Base-by-base conservation (phyloP, 2,113 vertebrate species). In the Bostrychus sinensis region DNA sequence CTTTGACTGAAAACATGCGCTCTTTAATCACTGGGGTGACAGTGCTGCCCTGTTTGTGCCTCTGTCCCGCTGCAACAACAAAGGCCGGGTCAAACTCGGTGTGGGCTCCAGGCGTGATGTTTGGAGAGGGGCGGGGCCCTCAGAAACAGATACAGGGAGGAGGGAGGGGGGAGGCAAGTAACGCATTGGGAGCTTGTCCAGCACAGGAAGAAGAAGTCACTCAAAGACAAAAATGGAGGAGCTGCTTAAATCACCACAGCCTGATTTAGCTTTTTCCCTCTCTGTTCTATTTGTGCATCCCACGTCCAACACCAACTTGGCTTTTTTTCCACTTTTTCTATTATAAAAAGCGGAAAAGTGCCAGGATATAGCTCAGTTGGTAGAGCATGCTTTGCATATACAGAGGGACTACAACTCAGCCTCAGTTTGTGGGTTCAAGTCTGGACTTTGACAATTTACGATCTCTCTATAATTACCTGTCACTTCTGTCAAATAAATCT, bases 21-120 rank as follows among this genome's bases (percentile, higher is more conserved):
- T 89, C 87, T 88, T 89, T 89, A 86, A 90, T 90, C 86, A 90
- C 81, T 13, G 48, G 83, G 88, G 85, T 88, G 85, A 91, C 84
- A 88, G 80, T 72, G 80, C 69, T 85, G 84, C 83, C 80, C 86
- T 74, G 75, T 82, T 81, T 83, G 82, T 64, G 79, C 84, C 83
- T 86, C 76, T 72, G 82, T 77, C 69, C 82, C 39, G 8, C 67
- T 78, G 72, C 82, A 87, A 89, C 84, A 91, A 90, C 88, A 89
- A 91, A 88, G 70, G 81, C 83, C 75, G 82, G 89, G 89, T 91
- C 89, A 91, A 60, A 66, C 89, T 86, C 83, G 57, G 87, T 88
- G 86, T 87, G 86, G 84, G 81, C 84, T 76, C 71, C 81, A 74
- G 77, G 80, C 73, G 54, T 75, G 80, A 83, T 76, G 77, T 78